A percentile compares a stretch with the other conserved stretches of the same genome.
These are phyloP conservation scores for Canis aureus DNA, from an alignment of 2,113 vertebrate genomes.

Conservation along the genomic window DNA sequence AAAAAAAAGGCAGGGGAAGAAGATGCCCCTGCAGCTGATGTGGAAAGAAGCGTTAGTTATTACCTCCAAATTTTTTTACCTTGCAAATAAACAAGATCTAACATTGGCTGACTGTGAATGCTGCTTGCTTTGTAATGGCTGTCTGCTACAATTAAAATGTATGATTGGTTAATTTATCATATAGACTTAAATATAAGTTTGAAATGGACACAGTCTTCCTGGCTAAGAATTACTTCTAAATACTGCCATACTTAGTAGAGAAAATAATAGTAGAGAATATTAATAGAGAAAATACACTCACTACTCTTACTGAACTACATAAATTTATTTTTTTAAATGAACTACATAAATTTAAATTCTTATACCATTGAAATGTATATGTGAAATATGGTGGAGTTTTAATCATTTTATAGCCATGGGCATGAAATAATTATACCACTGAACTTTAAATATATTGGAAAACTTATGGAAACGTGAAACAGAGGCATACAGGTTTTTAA, in stretches of 20 bases:
- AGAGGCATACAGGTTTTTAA: not conserved
- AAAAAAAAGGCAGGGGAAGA: not conserved
- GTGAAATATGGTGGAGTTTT: not conserved
- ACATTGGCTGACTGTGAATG: not conserved
- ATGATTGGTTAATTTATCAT: not conserved
- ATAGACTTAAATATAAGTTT: not conserved
- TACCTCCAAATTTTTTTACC: not conserved
- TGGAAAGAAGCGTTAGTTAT: not conserved
- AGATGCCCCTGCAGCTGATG: not conserved
- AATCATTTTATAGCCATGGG: not conserved
- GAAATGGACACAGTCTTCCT: conserved; percentile 4
- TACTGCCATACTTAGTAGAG: not conserved
- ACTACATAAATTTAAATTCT: not conserved
- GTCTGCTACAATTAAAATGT: not conserved
- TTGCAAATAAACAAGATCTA: conserved; percentile 34
- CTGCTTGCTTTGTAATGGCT: not conserved
- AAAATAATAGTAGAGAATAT: not conserved
- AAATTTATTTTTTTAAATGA: not conserved
- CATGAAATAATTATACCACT: conserved; percentile 44
- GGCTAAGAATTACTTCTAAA: not conserved
- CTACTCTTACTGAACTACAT: conserved; percentile 1
- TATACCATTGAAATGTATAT: not conserved
- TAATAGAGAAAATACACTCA: not conserved
- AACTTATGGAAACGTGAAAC: not conserved
- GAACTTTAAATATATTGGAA: not conserved